Evolutionary conservation across 2,113 vertebrate genomes (phyloP).

Genomic region (Anser brachyrhynchus): DNA sequence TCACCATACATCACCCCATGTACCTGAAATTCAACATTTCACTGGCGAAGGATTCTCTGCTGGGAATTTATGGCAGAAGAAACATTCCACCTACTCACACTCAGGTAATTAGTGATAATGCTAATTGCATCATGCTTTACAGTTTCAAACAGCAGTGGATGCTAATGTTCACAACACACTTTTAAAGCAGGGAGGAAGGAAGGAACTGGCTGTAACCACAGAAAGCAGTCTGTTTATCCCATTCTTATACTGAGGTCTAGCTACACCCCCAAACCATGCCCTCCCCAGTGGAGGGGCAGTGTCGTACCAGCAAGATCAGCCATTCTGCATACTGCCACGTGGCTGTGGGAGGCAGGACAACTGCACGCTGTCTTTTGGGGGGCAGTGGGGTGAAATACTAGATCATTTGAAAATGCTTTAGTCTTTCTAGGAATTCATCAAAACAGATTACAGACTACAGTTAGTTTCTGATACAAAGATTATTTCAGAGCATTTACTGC

Average conservation of each 20-base stretch:
- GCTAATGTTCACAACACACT: accelerated
- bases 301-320: background rate
- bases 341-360: background rate
- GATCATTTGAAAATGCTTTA: background rate
- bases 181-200: background rate
- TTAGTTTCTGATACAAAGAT: background rate
- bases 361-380: accelerated
- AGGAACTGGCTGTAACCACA: background rate
- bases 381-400: background rate
- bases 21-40: conserved; percentile 98
- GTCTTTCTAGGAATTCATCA: background rate
- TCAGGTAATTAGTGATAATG: conserved; percentile 82
- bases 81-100: conserved; percentile 98
- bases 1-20: conserved; percentile 93
- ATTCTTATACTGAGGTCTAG: background rate
- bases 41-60: conserved; percentile 91
- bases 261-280: accelerated
- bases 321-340: background rate
- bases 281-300: background rate
- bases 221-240: background rate
- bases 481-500: background rate
- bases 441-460: background rate
- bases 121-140: background rate
- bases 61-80: conserved; percentile 96
- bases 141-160: background rate